Conservation (phyloP, 2,888 invertebrate species). For the Branchipolynoe longqiensis region DNA sequence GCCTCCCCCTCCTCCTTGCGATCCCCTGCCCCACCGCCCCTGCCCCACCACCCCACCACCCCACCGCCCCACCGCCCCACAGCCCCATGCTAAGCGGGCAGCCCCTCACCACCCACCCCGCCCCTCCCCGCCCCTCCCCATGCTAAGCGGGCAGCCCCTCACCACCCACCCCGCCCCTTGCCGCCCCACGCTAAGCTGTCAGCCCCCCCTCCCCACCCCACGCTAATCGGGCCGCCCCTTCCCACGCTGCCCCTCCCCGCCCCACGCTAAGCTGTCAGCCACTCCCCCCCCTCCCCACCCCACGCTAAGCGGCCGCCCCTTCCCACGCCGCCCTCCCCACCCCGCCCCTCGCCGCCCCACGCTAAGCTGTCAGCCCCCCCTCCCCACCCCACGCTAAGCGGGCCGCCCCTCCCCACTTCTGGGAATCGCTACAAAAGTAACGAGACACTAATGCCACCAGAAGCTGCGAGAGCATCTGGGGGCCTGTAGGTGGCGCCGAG, state of each 20-base stretch:
- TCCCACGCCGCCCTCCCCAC: background rate
- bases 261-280: background rate
- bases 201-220: too few relatives aligned
- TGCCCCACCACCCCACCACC: too few relatives aligned
- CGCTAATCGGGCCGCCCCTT: too few relatives aligned
- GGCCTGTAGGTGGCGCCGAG: background rate
- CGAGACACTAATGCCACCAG: slow-evolving; percentile 37
- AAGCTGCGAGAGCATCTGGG: slow-evolving; percentile 10
- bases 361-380: too few relatives aligned
- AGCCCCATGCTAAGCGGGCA: too few relatives aligned
- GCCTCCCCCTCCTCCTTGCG: too few relatives aligned
- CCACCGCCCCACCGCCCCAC: too few relatives aligned
- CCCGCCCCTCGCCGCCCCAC: background rate
- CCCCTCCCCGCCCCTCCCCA: background rate
- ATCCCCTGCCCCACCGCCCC: too few relatives aligned
- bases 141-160: background rate
- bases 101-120: too few relatives aligned
- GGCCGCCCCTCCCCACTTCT: background rate
- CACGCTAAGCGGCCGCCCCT: background rate
- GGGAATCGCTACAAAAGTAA: slow-evolving; percentile 33
- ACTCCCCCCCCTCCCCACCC: background rate
- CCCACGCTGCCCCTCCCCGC: background rate
- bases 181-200: too few relatives aligned
- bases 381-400: background rate
- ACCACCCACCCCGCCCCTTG: background rate